These are phyloP conservation scores for Egretta garzetta DNA, from an alignment of 2,113 vertebrate genomes.

Conservation along the genomic window DNA sequence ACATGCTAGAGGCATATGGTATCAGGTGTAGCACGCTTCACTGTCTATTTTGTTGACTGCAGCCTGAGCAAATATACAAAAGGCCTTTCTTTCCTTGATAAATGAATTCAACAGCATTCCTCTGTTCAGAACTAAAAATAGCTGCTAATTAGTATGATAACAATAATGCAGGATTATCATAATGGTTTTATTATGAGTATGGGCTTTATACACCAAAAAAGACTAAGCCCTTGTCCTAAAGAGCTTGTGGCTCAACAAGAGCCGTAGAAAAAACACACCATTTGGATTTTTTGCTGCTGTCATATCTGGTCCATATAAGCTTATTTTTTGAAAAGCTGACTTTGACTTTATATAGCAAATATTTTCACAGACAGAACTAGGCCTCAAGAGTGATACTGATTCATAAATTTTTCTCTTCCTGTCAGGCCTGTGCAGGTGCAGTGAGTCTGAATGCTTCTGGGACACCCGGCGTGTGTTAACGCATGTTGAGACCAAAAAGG, in stretches of 20 bases:
- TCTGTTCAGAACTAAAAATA: conserved; percentile 28
- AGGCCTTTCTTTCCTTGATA: neutral
- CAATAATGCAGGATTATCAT: conserved; percentile 1
- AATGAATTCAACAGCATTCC: neutral
- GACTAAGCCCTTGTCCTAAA: neutral
- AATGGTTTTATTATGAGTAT: neutral
- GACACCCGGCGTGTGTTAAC: neutral
- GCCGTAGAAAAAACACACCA: neutral
- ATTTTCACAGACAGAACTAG: neutral
- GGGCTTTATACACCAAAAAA: neutral
- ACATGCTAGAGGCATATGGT: neutral
- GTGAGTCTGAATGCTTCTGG: neutral
- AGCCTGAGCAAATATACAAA: neutral
- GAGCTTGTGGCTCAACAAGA: neutral
- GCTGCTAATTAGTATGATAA: neutral
- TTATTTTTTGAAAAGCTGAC: neutral
- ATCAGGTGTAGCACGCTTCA: neutral
- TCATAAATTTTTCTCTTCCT: neutral
- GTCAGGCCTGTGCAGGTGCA: neutral
- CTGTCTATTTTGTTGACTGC: neutral
- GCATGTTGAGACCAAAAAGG: neutral
- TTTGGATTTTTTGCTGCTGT: neutral
- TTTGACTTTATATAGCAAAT: neutral
- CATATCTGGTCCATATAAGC: neutral
- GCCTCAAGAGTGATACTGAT: neutral